phyloP scores from a whole-genome alignment of 2,113 vertebrate species.

The Mastomys natalensis region DNA sequence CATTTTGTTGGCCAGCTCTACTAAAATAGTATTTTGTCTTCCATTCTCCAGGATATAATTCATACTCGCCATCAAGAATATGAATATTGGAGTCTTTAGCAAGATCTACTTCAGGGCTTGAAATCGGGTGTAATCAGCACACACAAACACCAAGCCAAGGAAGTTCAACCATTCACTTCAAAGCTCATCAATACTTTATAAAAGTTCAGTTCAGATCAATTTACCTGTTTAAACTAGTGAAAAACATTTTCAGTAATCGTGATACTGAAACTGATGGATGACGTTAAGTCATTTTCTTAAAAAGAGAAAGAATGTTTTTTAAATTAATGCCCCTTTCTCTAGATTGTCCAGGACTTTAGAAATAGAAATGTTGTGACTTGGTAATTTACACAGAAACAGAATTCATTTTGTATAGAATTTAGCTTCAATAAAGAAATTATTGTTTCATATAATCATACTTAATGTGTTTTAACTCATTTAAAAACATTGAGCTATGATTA shows the following conservation, averaged over 20 bases:
- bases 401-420: not conserved
- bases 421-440: not conserved
- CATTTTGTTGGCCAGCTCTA: slow-evolving; percentile 49
- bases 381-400: not conserved
- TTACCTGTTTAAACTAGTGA: not conserved
- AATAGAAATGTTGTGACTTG: not conserved
- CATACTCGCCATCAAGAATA: slow-evolving; percentile 20
- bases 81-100: not conserved
- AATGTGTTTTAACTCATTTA: not conserved
- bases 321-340: not conserved
- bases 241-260: slow-evolving; percentile 25
- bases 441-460: slow-evolving; percentile 7
- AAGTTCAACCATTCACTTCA: not conserved
- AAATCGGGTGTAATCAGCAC: not conserved
- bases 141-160: not conserved
- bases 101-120: not conserved
- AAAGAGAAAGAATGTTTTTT: not conserved
- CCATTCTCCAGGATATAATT: slow-evolving; percentile 46
- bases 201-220: not conserved
- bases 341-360: not conserved
- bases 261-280: not conserved
- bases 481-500: not conserved
- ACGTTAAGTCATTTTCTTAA: not conserved
- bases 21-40: slow-evolving; percentile 36
- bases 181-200: not conserved